Evolutionary conservation across 2,888 invertebrate genomes (phyloP), one percentile per base, ranked within the genome.

Genomic region (Clostera curtula): DNA sequence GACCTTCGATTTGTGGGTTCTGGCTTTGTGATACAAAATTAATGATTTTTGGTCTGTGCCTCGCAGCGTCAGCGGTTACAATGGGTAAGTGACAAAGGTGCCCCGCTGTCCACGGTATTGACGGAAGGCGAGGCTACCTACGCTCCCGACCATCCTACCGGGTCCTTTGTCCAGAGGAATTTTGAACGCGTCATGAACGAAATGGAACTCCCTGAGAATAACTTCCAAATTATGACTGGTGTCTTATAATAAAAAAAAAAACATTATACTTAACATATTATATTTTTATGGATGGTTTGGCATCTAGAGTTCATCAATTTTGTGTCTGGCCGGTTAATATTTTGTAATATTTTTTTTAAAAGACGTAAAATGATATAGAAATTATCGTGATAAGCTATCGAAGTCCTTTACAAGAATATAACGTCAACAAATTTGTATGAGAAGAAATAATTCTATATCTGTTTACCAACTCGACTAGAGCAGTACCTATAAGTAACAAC

Each of bases 21-120:
- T 66, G 60, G 75, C 80, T 79, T 83, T 83, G 83, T 80, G 79
- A 67, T 79, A 71, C 63, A 73, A 76, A 82, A 83, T 83, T 83
- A 83, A 83, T 83, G 83, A 82, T 80, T 83, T 80, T 75, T 74
- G 74, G 80, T 73, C 79, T 76, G 75, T 67, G 70, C 72, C 68
- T 59, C 60, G 67, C 61, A 58, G 65, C 67, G 66, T 65, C 65
- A 57, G 66, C 43, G 55, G 49, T 60, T 43, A 82, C 79, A 80
- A 82, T 70, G 59, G 70, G 24, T 29, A 55, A 70, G 66, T 72
- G 75, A 83, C 83, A 83, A 83, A 71, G 74, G 80, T 71, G 72
- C 56, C 83, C 83, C 79, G 83, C 82, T 79, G 83, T 73, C 82
- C 69, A 54, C 62, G 60, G 73, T 79, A 83, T 79, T 73, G 75